phyloP scores from a whole-genome alignment of 2,888 invertebrate genomes.

The Xestobium rufovillosum region DNA sequence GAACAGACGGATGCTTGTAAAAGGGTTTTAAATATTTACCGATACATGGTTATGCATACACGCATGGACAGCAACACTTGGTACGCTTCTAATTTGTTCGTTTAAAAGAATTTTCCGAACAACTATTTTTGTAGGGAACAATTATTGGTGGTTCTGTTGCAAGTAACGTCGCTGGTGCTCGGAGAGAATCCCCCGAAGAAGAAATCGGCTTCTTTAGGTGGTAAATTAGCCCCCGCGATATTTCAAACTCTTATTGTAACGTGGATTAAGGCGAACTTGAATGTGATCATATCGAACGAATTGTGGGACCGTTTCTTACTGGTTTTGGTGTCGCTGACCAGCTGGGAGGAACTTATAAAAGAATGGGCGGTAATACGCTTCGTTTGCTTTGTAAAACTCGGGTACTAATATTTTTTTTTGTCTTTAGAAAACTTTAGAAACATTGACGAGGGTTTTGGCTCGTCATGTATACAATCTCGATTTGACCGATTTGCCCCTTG shows the following conservation, averaged over 20 bases:
- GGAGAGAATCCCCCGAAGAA: constrained; percentile 70
- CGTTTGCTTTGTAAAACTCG: background rate
- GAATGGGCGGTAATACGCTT: constrained; percentile 84
- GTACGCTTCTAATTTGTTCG: constrained; percentile 44
- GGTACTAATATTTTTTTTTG: constrained; percentile 14
- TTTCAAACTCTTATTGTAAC: constrained; percentile 94
- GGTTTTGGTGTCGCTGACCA: constrained; percentile 79
- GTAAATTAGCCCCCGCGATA: constrained; percentile 75
- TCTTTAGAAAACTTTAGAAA: constrained; percentile 88
- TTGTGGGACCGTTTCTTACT: constrained; percentile 91
- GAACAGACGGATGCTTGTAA: constrained; percentile 96
- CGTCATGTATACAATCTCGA: constrained; percentile 93
- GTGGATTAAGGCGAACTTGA: constrained; percentile 96
- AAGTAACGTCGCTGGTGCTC: constrained; percentile 85
- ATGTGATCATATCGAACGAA: constrained; percentile 80
- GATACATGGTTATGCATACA: constrained; percentile 95
- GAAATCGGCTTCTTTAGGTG: constrained; percentile 68
- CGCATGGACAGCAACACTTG: constrained; percentile 88
- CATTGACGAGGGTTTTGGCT: constrained; percentile 87
- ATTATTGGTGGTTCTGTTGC: constrained; percentile 73
- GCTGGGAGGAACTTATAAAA: constrained; percentile 89
- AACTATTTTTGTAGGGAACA: constrained; percentile 60
- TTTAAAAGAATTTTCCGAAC: background rate
- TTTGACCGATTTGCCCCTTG: constrained; percentile 76
- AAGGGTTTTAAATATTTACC: constrained; percentile 89